Conservation (phyloP, 2,113 vertebrate species). For the Halichoeres trimaculatus region DNA sequence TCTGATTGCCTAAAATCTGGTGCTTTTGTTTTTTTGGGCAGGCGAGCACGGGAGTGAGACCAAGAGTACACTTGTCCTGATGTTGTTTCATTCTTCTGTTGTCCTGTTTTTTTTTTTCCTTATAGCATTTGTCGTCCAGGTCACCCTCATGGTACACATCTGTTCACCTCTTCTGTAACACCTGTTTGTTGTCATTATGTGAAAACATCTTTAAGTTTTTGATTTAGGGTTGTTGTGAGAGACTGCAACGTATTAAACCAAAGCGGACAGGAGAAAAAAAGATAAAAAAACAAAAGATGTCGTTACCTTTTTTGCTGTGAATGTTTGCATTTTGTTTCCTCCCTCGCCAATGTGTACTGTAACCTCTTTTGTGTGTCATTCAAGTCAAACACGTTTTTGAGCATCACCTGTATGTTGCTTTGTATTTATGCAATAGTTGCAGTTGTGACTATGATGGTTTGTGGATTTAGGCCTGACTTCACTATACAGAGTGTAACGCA, state of each 20-base stretch:
- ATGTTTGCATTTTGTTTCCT: constrained; percentile 62
- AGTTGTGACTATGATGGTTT: constrained; percentile 76
- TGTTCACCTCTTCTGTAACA: constrained; percentile 37
- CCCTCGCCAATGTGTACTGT: constrained; percentile 64
- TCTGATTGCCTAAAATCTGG: constrained; percentile 76
- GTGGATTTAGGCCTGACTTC: constrained; percentile 77
- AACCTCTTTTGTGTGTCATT: constrained; percentile 71
- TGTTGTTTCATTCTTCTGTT: constrained; percentile 13
- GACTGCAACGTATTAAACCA: constrained; percentile 72
- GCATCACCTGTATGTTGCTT: constrained; percentile 78
- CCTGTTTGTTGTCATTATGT: constrained; percentile 54
- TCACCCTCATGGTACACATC: constrained; percentile 55
- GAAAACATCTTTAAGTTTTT: constrained; percentile 48
- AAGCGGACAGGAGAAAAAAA: constrained; percentile 67
- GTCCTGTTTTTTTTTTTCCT: constrained; percentile 22
- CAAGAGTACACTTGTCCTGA: constrained; percentile 32
- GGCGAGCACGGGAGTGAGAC: constrained; percentile 30
- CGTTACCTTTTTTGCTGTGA: constrained; percentile 72
- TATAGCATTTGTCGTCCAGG: constrained; percentile 21
- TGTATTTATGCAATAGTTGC: constrained; percentile 82
- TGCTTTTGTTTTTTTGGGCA: constrained; percentile 67
- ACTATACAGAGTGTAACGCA: constrained; percentile 74
- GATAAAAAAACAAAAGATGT: constrained; percentile 31
- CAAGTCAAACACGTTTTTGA: constrained; percentile 62
- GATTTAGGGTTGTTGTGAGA: constrained; percentile 42